Percentiles rank a stretch among this genome's conserved stretches.
Conservation (phyloP, 1,140 invertebrate species). For the Teleopsis dalmanni region DNA sequence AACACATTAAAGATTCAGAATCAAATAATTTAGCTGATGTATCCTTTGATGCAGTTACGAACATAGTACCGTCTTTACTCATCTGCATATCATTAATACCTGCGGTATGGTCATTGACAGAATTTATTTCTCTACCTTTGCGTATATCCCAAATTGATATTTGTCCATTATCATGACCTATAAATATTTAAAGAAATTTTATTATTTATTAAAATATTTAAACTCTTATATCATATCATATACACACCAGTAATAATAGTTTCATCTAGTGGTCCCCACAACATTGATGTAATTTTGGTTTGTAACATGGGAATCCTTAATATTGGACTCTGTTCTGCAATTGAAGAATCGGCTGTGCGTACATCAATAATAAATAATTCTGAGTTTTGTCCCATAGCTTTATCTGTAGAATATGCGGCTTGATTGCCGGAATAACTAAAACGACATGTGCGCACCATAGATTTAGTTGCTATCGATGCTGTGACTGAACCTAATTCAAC, state of each 20-base stretch:
- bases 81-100: constrained; percentile 95
- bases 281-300: constrained; percentile 83
- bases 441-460: constrained; percentile 81
- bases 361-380: constrained; percentile 82
- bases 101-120: constrained; percentile 70
- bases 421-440: constrained; percentile 92
- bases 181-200: neutral
- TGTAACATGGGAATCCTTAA: constrained; percentile 55
- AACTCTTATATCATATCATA: neutral
- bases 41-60: constrained; percentile 94
- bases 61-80: constrained; percentile 88
- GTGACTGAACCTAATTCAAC: constrained; percentile 68
- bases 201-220: neutral
- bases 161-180: constrained; percentile 84
- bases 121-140: constrained; percentile 70
- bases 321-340: constrained; percentile 52
- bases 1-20: constrained; percentile 67
- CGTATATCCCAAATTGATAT: constrained; percentile 86
- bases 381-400: constrained; percentile 80
- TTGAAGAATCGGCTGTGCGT: constrained; percentile 58
- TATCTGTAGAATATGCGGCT: constrained; percentile 88
- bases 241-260: constrained; percentile 69
- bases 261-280: constrained; percentile 90
- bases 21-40: constrained; percentile 92
- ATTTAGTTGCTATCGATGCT: constrained; percentile 69